Conservation (phyloP, 2,888 invertebrate genomes). For the Pristionchus arcanus region DNA sequence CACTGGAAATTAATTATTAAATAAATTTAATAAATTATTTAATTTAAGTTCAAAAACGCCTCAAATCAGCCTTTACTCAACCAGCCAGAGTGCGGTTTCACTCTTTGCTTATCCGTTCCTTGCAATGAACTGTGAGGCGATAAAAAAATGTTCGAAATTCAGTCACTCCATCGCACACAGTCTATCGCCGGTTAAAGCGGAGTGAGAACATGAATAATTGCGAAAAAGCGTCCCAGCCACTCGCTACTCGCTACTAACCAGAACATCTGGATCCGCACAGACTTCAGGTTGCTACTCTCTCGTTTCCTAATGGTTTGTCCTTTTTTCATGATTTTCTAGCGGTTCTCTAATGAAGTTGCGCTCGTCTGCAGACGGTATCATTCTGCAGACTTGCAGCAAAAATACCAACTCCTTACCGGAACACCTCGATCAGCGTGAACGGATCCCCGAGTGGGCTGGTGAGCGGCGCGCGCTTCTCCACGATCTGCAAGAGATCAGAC, state of each 20-base stretch:
- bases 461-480: conserved; percentile 81
- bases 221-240: no score
- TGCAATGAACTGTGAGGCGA: no score
- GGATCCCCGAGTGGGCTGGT: conserved; percentile 98
- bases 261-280: background rate
- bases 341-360: no score
- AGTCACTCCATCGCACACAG: background rate
- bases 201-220: no score
- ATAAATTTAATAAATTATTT: background rate
- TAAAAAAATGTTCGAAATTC: no score
- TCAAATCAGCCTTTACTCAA: background rate
- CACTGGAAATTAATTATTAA: conserved; percentile 58
- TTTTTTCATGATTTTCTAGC: no score
- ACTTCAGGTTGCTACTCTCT: no score
- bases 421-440: conserved; percentile 88
- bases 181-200: no score
- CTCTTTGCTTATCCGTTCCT: background rate
- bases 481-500: conserved; percentile 59
- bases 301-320: no score
- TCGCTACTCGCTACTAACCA: no score
- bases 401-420: conserved; percentile 81
- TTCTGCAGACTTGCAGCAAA: no score
- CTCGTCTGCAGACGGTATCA: no score
- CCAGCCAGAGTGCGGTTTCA: background rate
- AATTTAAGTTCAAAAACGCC: background rate